These are phyloP conservation scores for Ferdinandea cuprea DNA, from an alignment of 2,888 invertebrate species.

Conservation along the genomic window DNA sequence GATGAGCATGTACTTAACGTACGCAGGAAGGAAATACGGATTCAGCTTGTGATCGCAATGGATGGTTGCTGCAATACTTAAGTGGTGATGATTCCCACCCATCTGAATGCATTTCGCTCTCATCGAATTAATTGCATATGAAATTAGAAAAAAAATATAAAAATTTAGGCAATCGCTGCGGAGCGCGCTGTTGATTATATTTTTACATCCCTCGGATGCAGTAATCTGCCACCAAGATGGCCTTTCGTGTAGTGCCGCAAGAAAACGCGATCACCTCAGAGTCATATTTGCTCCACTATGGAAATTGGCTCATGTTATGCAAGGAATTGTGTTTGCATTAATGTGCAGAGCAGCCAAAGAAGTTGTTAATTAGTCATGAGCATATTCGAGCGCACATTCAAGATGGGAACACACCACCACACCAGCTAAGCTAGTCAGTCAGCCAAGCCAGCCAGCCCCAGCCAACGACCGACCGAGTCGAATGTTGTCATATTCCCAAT, in stretches of 20 bases:
- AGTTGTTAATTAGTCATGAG: conserved; percentile 72
- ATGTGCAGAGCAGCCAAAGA: conserved; percentile 51
- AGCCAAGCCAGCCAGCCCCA: not conserved
- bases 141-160: conserved; percentile 38
- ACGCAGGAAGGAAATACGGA: conserved; percentile 49
- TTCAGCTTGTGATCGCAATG: not conserved
- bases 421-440: no score
- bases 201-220: conserved; percentile 67
- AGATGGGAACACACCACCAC: conserved; percentile 63
- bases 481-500: conserved; percentile 68
- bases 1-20: conserved; percentile 1
- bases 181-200: conserved; percentile 13
- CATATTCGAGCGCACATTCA: conserved; percentile 8
- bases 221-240: conserved; percentile 55
- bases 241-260: conserved; percentile 68
- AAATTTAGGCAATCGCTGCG: conserved; percentile 58
- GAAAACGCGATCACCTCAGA: conserved; percentile 71
- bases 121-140: conserved; percentile 4
- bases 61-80: conserved; percentile 5
- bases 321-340: conserved; percentile 73
- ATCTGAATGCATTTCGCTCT: conserved; percentile 2
- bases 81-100: not conserved
- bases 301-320: conserved; percentile 72
- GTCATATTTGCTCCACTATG: conserved; percentile 67
- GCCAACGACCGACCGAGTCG: not conserved